phyloP scores from a whole-genome alignment of 2,113 vertebrate species.

The Sinocyclocheilus anophthalmus region DNA sequence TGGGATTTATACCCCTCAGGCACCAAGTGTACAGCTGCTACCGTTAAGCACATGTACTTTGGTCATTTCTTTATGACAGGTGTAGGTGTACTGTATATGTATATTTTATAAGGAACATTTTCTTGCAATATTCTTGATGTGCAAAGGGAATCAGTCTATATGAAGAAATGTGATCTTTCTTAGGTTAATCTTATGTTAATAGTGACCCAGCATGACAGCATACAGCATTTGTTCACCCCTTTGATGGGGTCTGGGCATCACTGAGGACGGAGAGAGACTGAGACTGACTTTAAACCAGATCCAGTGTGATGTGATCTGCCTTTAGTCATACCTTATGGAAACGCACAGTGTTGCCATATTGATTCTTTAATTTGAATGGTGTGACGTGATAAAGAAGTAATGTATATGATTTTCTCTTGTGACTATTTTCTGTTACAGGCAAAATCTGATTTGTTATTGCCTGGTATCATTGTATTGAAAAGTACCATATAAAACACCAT shows the following conservation, averaged over 20 bases:
- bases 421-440: background rate
- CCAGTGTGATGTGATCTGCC: background rate
- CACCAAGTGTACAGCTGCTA: background rate
- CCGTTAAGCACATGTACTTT: background rate
- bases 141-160: slow-evolving; percentile 32
- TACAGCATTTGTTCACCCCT: background rate
- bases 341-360: background rate
- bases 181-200: background rate
- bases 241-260: background rate
- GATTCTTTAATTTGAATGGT: background rate
- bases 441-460: background rate
- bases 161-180: slow-evolving; percentile 35
- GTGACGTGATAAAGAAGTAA: background rate
- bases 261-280: background rate
- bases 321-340: background rate
- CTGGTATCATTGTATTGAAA: background rate
- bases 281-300: background rate
- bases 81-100: slow-evolving; percentile 24
- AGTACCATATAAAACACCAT: background rate
- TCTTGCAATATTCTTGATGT: slow-evolving; percentile 41
- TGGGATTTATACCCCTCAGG: slow-evolving; percentile 34
- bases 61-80: slow-evolving; percentile 1
- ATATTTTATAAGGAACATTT: slow-evolving; percentile 2
- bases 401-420: background rate
- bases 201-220: background rate